Base-by-base conservation (phyloP, 2,113 vertebrate species). In the Notothenia rossii region DNA sequence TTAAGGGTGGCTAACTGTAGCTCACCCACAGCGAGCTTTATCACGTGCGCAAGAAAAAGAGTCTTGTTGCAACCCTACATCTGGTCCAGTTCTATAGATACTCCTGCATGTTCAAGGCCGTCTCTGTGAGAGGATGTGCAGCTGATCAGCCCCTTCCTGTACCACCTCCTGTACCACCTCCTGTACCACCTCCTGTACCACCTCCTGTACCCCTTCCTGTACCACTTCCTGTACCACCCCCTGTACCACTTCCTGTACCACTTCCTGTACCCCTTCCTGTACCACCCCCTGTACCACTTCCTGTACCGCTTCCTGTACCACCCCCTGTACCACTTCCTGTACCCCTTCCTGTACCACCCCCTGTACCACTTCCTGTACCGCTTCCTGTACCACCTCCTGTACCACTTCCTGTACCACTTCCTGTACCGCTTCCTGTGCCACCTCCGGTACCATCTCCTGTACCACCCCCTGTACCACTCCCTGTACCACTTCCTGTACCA, bases 51-150 rank as follows among this genome's bases (percentile, higher is more conserved):
- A 36, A 36, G 22, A 36, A 7, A 36, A 36, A 36, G 36, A 36
- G 6, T 40, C 36, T 40, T 40, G 36, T 40, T 40, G 36, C 36
- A 40, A 6, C 36, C 7, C 36, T 40, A 40, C 36, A 40, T 55
- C 14, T 15, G 10, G 15, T 62, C 15, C 8, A 4, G 14, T 55
- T 80, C 36, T 90, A 89, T 88, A 83, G 87, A 75, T 86, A 84
- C 83, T 84, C 91, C 84, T 88, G 86, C 89, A 88, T 84, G 88
- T 86, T 89, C 81, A 92, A 90, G 88, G 77, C 68, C n/a, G 75
- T 86, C 89, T 89, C 80, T 75, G 81, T 59, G 70, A 78, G 40
- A 85, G 69, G 82, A 80, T 45, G 81, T 82, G 80, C 83, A 29
- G 29, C 29, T 29, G 29, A 29, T 29, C 29, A 29, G 3, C 29